These are phyloP conservation scores for Phymatocera aterrima DNA, from an alignment of 2,888 invertebrate genomes.

Conservation along the genomic window DNA sequence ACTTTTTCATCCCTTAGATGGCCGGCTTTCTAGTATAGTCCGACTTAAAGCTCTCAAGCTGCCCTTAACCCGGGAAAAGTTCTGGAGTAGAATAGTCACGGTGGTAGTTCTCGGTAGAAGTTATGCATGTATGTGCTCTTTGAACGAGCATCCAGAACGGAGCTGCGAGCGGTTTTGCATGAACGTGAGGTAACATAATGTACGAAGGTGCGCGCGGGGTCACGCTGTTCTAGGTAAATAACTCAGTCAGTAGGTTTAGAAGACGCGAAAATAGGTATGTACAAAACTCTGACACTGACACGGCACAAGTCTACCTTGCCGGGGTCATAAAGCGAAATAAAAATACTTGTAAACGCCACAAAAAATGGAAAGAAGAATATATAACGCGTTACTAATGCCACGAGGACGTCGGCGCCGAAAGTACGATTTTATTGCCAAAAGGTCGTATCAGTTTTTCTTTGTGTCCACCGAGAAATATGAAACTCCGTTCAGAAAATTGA, in stretches of 20 bases:
- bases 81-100: too few species aligned
- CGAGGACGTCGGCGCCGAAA: too few species aligned
- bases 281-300: neutral
- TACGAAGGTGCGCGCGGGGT: neutral
- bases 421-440: too few species aligned
- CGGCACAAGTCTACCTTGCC: neutral
- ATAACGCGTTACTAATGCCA: too few species aligned
- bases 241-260: neutral
- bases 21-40: neutral
- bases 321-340: neutral
- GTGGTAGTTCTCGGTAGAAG: too few species aligned
- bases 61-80: constrained; percentile 4
- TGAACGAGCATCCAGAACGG: constrained; percentile 6
- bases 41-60: neutral
- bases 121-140: neutral
- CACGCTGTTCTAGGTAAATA: neutral
- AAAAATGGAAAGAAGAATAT: too few species aligned
- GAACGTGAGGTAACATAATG: constrained; percentile 7
- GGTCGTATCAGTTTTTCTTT: too few species aligned
- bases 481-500: too few species aligned
- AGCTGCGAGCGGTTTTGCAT: constrained; percentile 13
- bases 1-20: neutral
- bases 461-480: too few species aligned
- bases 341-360: too few species aligned
- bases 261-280: neutral